These are phyloP conservation scores for Sitophilus oryzae DNA, from an alignment of 1,140 invertebrate genomes.

Conservation along the genomic window DNA sequence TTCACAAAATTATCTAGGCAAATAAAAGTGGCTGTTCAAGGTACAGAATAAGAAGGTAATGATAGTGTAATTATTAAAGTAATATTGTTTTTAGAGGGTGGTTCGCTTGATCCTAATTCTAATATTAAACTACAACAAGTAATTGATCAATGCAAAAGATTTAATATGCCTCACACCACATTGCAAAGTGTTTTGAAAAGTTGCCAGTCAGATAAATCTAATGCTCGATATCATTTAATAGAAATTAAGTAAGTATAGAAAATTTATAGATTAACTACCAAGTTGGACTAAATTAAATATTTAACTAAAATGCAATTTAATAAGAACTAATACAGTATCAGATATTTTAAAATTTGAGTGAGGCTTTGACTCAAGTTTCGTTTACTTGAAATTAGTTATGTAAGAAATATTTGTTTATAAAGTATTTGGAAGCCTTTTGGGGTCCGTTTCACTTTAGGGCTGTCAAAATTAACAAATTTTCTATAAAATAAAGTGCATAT, in stretches of 20 bases:
- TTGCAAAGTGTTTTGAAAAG: conserved; percentile 55
- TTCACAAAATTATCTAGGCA: conserved; percentile 46
- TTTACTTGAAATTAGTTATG: too few species aligned
- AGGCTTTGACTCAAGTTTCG: too few species aligned
- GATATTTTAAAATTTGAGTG: too few species aligned
- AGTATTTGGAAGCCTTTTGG: too few species aligned
- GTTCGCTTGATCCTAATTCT: conserved; percentile 49
- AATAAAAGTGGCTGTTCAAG: conserved; percentile 53
- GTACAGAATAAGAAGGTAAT: conserved; percentile 37
- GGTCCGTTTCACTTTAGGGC: too few species aligned
- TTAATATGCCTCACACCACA: conserved; percentile 53
- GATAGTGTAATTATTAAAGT: background rate
- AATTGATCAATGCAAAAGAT: conserved; percentile 54
- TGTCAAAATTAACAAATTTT: too few species aligned
- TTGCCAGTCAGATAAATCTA: conserved; percentile 41
- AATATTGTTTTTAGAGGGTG: conserved; percentile 46
- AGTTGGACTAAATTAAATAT: too few species aligned
- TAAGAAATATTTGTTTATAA: too few species aligned
- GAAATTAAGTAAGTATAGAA: conserved; percentile 42
- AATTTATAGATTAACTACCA: too few species aligned
- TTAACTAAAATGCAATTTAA: too few species aligned
- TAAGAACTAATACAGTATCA: too few species aligned
- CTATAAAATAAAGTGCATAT: too few species aligned
- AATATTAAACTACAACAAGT: conserved; percentile 52
- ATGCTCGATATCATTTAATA: conserved; percentile 39